Percentiles rank a stretch among this genome's conserved stretches.
These are phyloP conservation scores for Rhodeus uyekii DNA, from an alignment of 2,797 vertebrate species.

Conservation along the genomic window DNA sequence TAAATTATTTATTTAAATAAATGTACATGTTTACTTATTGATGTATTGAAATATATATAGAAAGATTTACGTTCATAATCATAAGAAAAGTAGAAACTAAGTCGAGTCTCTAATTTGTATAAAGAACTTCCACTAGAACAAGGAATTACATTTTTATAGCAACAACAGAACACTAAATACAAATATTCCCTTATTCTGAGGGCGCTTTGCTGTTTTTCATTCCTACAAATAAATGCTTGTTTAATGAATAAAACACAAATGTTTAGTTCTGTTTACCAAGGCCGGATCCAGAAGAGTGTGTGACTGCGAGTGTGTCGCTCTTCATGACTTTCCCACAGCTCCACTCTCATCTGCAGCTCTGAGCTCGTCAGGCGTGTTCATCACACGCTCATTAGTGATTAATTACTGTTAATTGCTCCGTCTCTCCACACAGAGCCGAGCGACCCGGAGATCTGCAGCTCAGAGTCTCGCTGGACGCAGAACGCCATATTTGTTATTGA, in stretches of 20 bases:
- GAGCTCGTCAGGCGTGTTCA: too few relatives aligned
- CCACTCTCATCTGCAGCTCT: background rate
- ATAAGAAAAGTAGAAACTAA: background rate
- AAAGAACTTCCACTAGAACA: background rate
- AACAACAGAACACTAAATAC: background rate
- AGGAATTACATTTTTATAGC: background rate
- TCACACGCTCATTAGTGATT: too few relatives aligned
- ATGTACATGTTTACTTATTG: too few relatives aligned
- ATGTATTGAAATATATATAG: too few relatives aligned
- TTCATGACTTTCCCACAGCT: too few relatives aligned
- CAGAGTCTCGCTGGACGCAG: slow-evolving; percentile 49
- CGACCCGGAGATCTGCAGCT: slow-evolving; percentile 27
- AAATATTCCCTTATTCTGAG: background rate
- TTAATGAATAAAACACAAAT: slow-evolving; percentile 10
- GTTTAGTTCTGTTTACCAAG: slow-evolving; percentile 28
- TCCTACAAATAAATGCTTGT: background rate
- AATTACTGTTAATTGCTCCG: background rate
- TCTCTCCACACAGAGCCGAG: background rate
- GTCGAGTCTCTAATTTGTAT: background rate
- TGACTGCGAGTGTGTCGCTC: slow-evolving; percentile 28
- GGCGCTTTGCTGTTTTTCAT: background rate
- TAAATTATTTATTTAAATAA: too few relatives aligned
- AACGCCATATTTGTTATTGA: too few relatives aligned
- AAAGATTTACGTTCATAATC: background rate
- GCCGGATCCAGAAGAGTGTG: slow-evolving; percentile 15